These are phyloP conservation scores for Eledona agricola DNA, from an alignment of 2,888 invertebrate species.

Conservation along the genomic window DNA sequence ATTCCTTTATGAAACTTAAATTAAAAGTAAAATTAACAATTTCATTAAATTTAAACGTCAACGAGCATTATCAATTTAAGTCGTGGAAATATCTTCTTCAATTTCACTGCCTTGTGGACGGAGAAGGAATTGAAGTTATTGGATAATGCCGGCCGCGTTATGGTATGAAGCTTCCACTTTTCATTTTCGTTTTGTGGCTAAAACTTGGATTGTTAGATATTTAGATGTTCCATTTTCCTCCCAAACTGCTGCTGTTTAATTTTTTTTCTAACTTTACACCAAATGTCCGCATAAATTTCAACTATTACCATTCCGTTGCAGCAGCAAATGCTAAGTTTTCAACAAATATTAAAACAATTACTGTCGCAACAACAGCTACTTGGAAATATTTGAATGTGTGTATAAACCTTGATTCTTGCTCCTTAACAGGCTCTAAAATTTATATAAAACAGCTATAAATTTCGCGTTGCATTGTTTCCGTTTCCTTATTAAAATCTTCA, in stretches of 20 bases:
- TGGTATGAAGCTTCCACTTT: slow-evolving; percentile 40
- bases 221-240: slow-evolving; percentile 41
- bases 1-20: slow-evolving; percentile 49
- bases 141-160: slow-evolving; percentile 45
- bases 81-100: no score
- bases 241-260: slow-evolving; percentile 33
- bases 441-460: slow-evolving; percentile 11
- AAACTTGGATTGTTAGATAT: slow-evolving; percentile 41
- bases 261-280: slow-evolving; percentile 30
- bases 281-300: slow-evolving; percentile 22
- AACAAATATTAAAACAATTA: slow-evolving; percentile 23
- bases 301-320: slow-evolving; percentile 21
- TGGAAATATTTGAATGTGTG: slow-evolving; percentile 6
- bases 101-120: no score
- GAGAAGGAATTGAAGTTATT: slow-evolving; percentile 47
- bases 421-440: slow-evolving; percentile 8
- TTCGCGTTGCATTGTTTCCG: neutral
- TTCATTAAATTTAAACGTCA: no score
- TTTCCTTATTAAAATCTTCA: slow-evolving; percentile 8
- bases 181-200: slow-evolving; percentile 39
- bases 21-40: slow-evolving; percentile 52
- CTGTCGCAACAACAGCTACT: slow-evolving; percentile 5
- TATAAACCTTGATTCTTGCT: slow-evolving; percentile 8
- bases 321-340: slow-evolving; percentile 5
- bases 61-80: no score